Base-by-base conservation (phyloP, 2,113 vertebrate species). In the Chaetura pelagica region DNA sequence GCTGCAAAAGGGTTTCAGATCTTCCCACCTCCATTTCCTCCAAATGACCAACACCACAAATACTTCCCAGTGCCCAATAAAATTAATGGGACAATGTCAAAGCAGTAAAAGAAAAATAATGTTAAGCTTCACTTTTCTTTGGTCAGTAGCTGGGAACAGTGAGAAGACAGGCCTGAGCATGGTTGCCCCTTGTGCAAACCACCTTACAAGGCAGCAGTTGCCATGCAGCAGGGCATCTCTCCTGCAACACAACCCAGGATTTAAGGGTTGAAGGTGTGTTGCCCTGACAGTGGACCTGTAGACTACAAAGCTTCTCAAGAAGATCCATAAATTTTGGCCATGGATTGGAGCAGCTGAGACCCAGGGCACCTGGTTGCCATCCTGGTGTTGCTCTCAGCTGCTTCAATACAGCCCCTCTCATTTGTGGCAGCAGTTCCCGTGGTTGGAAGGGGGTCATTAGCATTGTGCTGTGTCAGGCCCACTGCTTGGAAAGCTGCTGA, bases 401-500 rank as follows among this genome's bases (percentile, higher is more conserved):
- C 66, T 75, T 40, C n/a, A 74, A 27, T 75, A 14, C 4, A 75
- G 34, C 44, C 38, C 6, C 34, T 76, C 48, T 75, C 2, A 38
- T 38, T 38, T 38, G 1, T 40, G 68, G 52, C 5, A n/a, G 87
- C 80, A 48, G 16, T 38, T 79, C 20, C 30, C 11, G 8, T 32
- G 59, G 52, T 42, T 66, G 87, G 58, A 52, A 71, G 49, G 38
- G 61, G 42, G 17, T 85, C 51, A 24, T 89, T 35, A 40, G 9
- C 21, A 1, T 18, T 6, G 54, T 68, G 64, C 57, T 91, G 52
- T 32, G 22, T 59, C 72, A 62, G 59, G 44, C 86, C 78, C 54
- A 10, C 68, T 76, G 54, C 75, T 93, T 38, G 9, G 51, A 94
- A 76, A 94, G 66, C 59, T 94, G 96, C 93, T 96, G 96, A 97